Conservation (phyloP, 2,113 vertebrate species). For the Nycticryphes semicollaris region DNA sequence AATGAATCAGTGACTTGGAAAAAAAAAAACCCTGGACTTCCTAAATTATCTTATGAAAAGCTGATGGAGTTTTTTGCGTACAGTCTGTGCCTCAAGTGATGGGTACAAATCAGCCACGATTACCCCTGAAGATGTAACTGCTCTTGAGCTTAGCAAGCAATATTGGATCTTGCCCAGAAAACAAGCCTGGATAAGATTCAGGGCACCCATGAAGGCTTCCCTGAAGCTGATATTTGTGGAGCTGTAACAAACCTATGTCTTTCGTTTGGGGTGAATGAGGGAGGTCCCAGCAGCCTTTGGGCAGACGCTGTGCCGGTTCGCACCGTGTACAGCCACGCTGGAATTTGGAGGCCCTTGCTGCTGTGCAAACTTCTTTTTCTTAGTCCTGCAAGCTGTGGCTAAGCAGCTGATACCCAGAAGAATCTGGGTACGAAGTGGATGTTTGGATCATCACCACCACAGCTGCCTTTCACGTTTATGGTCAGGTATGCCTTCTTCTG, state of each 20-base stretch:
- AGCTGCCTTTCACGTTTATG: background rate
- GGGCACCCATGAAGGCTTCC: background rate
- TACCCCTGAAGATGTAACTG: background rate
- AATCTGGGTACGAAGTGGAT: background rate
- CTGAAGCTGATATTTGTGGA: background rate
- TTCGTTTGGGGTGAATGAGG: background rate
- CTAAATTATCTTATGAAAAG: background rate
- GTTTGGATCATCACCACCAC: background rate
- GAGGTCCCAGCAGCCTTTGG: background rate
- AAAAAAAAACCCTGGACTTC: background rate
- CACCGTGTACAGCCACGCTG: rapidly evolving
- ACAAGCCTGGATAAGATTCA: background rate
- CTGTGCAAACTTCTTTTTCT: background rate
- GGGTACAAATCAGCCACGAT: background rate
- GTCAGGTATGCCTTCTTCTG: background rate
- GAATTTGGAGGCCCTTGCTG: background rate
- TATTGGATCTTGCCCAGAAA: background rate
- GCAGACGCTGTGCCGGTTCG: background rate
- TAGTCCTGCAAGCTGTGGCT: background rate
- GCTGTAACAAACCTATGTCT: background rate
- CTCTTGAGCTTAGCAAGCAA: background rate
- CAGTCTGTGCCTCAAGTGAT: background rate
- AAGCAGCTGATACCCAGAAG: background rate
- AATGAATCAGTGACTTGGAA: background rate
- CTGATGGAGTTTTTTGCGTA: background rate